phyloP scores from a whole-genome alignment of 2,888 invertebrate species.

The Caenorhabditis angaria region DNA sequence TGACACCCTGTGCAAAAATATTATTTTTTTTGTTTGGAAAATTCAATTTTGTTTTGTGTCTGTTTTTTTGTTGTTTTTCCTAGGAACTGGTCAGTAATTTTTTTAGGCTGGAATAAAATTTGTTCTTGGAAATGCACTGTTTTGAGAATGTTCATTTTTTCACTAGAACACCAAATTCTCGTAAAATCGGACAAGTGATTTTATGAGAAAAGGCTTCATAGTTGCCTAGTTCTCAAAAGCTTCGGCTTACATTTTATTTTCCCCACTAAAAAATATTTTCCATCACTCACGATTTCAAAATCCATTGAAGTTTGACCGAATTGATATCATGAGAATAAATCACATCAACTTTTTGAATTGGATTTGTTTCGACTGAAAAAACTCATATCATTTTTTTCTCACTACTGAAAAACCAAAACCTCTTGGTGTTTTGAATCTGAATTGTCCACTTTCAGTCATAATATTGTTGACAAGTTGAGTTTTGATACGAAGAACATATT shows the following conservation, averaged over 20 bases:
- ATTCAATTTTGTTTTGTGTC: neutral
- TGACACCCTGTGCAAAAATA: no score
- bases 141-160: neutral
- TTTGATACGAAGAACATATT: constrained; percentile 66
- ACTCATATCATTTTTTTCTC: constrained; percentile 11
- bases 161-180: no score
- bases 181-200: no score
- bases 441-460: constrained; percentile 66
- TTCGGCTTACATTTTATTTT: no score
- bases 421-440: constrained; percentile 58
- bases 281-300: constrained; percentile 59
- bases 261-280: no score
- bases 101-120: no score
- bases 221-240: no score
- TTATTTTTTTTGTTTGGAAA: no score
- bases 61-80: constrained; percentile 5
- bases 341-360: constrained; percentile 70
- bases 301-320: constrained; percentile 70
- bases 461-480: constrained; percentile 60
- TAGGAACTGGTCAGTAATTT: no score
- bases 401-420: constrained; percentile 45
- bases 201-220: no score
- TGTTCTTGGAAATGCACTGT: no score
- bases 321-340: constrained; percentile 70
- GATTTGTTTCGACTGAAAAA: constrained; percentile 61